Evolutionary conservation across 2,113 vertebrate genomes (phyloP).

Genomic region (Pithys albifrons): DNA sequence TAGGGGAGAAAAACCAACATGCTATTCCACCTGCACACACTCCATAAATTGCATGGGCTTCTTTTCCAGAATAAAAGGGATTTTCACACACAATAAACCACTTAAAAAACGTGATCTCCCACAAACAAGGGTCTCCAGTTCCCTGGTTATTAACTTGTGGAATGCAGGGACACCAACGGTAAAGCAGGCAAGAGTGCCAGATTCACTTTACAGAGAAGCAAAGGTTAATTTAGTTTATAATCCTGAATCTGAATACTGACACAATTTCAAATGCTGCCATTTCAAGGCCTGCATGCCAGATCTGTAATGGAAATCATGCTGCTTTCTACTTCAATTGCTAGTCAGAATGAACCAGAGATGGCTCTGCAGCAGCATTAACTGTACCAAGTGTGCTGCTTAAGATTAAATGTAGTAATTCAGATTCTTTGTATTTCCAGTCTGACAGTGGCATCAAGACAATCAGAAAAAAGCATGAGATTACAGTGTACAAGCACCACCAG

Average conservation of each 20-base stretch:
- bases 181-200: fast-evolving
- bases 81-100: not conserved
- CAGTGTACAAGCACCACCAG: not conserved
- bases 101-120: fast-evolving
- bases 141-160: fast-evolving
- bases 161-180: not conserved
- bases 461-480: fast-evolving
- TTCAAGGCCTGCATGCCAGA: not conserved
- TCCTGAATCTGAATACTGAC: not conserved
- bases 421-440: not conserved
- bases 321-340: not conserved
- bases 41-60: not conserved
- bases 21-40: not conserved
- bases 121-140: not conserved
- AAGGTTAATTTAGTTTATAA: not conserved
- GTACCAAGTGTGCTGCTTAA: fast-evolving
- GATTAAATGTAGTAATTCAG: not conserved
- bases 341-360: not conserved
- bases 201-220: fast-evolving
- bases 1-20: not conserved
- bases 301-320: not conserved
- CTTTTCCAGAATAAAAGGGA: not conserved
- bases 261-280: not conserved
- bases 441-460: not conserved
- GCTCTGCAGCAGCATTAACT: not conserved